Evolutionary conservation across 2,113 vertebrate species (phyloP).

Genomic region (Otis tarda): DNA sequence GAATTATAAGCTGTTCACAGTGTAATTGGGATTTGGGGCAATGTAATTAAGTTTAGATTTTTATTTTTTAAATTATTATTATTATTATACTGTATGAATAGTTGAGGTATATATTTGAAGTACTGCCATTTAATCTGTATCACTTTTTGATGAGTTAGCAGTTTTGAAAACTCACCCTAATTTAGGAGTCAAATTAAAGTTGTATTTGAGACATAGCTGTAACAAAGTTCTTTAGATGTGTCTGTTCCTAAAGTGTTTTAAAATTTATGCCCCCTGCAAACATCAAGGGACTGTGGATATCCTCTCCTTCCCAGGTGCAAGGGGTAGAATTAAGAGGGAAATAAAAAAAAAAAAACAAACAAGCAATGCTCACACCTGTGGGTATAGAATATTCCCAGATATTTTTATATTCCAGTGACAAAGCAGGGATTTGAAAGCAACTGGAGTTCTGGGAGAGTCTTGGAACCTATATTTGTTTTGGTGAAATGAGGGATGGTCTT

Average conservation of each 20-base stretch:
- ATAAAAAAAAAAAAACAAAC: no score
- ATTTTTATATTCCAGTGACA: neutral
- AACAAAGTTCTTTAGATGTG: neutral
- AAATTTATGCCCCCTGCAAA: neutral
- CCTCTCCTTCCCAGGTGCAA: neutral
- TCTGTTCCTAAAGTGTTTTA: neutral
- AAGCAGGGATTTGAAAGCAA: neutral
- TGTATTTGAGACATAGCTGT: neutral
- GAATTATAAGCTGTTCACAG: neutral
- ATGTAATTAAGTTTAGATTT: neutral
- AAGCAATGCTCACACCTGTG: neutral
- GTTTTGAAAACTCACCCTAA: neutral
- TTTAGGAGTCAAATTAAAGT: neutral
- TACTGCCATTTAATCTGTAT: neutral
- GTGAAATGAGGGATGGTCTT: neutral
- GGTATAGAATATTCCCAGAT: neutral
- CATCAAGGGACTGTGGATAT: neutral
- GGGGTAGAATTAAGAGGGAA: neutral
- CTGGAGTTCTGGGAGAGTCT: neutral
- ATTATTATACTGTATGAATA: neutral
- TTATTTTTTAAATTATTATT: neutral
- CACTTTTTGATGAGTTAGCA: neutral
- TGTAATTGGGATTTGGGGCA: neutral
- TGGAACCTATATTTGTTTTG: neutral
- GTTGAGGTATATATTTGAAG: neutral